A percentile compares a stretch with the other conserved stretches of the same genome.
Conservation (phyloP, 2,113 vertebrate genomes). For the Eudyptes chrysolophus region DNA sequence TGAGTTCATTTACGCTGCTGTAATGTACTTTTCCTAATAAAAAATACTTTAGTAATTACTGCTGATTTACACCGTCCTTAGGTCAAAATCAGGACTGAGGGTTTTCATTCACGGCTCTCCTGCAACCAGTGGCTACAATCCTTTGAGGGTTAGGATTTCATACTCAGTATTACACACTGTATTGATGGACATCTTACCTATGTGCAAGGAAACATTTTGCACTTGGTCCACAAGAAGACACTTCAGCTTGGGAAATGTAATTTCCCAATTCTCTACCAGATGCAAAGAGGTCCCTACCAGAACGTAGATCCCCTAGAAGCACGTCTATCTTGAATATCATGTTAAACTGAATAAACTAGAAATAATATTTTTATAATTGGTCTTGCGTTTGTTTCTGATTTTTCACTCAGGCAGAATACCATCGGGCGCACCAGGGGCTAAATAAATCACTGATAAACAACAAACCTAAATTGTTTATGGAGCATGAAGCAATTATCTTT, state of each 20-base stretch:
- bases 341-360: background rate
- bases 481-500: constrained; percentile 30
- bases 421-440: background rate
- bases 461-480: background rate
- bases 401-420: background rate
- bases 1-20: background rate
- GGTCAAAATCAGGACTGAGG: background rate
- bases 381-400: background rate
- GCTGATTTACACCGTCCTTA: background rate
- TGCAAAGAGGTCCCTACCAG: background rate
- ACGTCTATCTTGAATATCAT: background rate
- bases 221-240: background rate
- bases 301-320: background rate
- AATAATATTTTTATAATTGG: background rate
- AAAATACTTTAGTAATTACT: background rate
- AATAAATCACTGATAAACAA: background rate
- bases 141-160: background rate
- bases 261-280: background rate
- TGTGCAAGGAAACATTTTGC: background rate
- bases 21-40: background rate
- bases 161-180: fast-evolving
- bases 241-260: background rate
- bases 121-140: background rate
- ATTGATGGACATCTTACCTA: too few species aligned
- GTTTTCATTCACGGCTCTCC: background rate